Conservation (phyloP, 2,797 vertebrate species). For the Ctenopoma multispine region DNA sequence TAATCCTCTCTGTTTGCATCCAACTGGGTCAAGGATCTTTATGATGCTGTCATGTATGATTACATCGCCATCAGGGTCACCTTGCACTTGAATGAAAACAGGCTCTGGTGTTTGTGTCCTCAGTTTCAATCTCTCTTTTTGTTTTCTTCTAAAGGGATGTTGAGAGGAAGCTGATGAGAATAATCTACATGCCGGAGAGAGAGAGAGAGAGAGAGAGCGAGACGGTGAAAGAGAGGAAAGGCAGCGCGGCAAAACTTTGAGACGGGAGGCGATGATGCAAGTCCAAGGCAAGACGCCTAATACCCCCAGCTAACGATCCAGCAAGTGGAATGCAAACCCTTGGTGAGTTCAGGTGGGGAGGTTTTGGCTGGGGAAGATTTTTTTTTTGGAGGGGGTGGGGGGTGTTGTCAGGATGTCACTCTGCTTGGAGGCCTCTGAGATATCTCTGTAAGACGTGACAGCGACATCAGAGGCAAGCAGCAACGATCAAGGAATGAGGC, state of each 20-base stretch:
- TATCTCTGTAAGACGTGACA: no score
- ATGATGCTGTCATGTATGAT: constrained; percentile 38
- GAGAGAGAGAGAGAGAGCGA: constrained; percentile 58
- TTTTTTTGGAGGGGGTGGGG: background rate
- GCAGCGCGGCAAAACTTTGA: constrained; percentile 60
- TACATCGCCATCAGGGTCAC: constrained; percentile 67
- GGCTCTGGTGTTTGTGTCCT: constrained; percentile 29
- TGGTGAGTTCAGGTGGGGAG: constrained; percentile 71
- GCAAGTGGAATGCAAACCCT: constrained; percentile 81
- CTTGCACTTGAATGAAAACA: constrained; percentile 56
- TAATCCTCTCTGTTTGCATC: constrained; percentile 48
- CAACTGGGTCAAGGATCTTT: constrained; percentile 45
- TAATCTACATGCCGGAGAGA: constrained; percentile 79
- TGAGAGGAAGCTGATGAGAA: constrained; percentile 66
- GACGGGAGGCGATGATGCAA: constrained; percentile 81
- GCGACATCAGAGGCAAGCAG: constrained; percentile 24
- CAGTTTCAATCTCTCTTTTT: constrained; percentile 53
- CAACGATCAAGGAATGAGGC: constrained; percentile 48
- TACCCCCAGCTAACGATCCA: constrained; percentile 75
- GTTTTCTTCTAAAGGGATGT: constrained; percentile 59
- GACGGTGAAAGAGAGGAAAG: constrained; percentile 33
- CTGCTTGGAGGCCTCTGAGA: constrained; percentile 29
- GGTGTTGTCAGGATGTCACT: constrained; percentile 35
- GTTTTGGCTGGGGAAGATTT: constrained; percentile 4
- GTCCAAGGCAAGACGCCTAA: constrained; percentile 77